Evolutionary conservation across 2,888 invertebrate genomes (phyloP).

Genomic region (Ichneumoninae sp.): DNA sequence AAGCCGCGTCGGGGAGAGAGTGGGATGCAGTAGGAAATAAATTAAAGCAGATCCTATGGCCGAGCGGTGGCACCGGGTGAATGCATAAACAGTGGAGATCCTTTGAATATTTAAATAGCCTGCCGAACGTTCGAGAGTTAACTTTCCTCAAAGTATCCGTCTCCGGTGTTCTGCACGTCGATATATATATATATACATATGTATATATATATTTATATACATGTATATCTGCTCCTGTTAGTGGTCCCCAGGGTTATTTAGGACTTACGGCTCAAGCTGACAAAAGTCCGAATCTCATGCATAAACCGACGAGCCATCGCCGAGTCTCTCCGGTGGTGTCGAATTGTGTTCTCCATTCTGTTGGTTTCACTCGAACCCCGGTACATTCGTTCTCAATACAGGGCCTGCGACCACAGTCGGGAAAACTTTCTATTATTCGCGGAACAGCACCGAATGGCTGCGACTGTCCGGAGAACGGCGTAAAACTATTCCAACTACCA

Average conservation of each 20-base stretch:
- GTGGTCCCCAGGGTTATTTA: conserved; percentile 45
- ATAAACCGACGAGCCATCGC: conserved; percentile 50
- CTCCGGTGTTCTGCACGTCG: conserved; percentile 3
- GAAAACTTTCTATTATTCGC: conserved; percentile 20
- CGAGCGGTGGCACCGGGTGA: conserved; percentile 34
- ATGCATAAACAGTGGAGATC: conserved; percentile 62
- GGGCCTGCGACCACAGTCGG: background rate
- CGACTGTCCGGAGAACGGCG: background rate
- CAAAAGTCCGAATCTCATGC: conserved; percentile 63
- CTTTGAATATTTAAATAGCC: conserved; percentile 61
- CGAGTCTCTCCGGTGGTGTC: conserved; percentile 51
- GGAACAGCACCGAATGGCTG: background rate
- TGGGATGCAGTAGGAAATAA: conserved; percentile 48
- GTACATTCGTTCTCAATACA: conserved; percentile 19
- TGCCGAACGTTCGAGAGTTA: conserved; percentile 56
- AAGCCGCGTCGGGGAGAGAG: conserved; percentile 5
- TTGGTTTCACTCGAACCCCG: conserved; percentile 27
- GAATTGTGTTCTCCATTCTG: conserved; percentile 34
- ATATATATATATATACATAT: background rate
- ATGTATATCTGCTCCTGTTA: conserved; percentile 14
- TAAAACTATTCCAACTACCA: conserved; percentile 15
- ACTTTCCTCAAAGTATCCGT: conserved; percentile 51
- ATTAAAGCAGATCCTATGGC: conserved; percentile 59
- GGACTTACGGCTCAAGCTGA: conserved; percentile 50
- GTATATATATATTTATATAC: background rate